Conservation (phyloP, 2,113 vertebrate species). For the Elephantulus edwardii region DNA sequence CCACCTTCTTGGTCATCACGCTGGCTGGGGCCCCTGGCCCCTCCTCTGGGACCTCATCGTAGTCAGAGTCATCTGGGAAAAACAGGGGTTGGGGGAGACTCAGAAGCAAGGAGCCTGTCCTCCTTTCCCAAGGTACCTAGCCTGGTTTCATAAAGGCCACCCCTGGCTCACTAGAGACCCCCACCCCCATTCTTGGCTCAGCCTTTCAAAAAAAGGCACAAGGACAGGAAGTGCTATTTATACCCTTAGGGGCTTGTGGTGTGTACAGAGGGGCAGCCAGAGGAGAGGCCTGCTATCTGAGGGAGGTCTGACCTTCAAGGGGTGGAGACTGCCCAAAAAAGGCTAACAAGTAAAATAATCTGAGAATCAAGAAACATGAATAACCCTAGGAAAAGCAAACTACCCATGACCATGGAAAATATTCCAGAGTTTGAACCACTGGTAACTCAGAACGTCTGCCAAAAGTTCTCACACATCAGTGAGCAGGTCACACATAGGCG, state of each 20-base stretch:
- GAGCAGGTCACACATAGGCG: no score
- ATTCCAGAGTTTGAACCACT: neutral
- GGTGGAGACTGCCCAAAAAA: neutral
- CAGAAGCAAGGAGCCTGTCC: neutral
- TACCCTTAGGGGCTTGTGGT: neutral
- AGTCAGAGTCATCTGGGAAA: conserved; percentile 77
- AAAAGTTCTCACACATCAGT: neutral
- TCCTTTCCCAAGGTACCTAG: neutral
- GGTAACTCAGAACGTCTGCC: neutral
- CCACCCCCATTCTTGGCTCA: neutral
- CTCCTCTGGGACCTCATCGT: conserved; percentile 74
- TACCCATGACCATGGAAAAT: neutral
- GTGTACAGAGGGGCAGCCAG: neutral
- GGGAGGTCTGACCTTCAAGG: neutral
- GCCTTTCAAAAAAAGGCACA: conserved; percentile 25
- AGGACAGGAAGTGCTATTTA: conserved; percentile 71
- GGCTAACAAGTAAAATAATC: neutral
- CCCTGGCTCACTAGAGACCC: no score
- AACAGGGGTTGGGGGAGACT: neutral
- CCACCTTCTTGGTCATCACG: conserved; percentile 78
- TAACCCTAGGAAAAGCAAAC: neutral
- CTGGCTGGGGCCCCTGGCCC: conserved; percentile 27
- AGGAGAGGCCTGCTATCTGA: conserved; percentile 3
- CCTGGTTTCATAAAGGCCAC: neutral
- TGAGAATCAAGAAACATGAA: neutral